Percentiles rank a stretch among this genome's conserved stretches.
phyloP scores from a whole-genome alignment of 2,797 vertebrate genomes.

The Scolopax rusticola region DNA sequence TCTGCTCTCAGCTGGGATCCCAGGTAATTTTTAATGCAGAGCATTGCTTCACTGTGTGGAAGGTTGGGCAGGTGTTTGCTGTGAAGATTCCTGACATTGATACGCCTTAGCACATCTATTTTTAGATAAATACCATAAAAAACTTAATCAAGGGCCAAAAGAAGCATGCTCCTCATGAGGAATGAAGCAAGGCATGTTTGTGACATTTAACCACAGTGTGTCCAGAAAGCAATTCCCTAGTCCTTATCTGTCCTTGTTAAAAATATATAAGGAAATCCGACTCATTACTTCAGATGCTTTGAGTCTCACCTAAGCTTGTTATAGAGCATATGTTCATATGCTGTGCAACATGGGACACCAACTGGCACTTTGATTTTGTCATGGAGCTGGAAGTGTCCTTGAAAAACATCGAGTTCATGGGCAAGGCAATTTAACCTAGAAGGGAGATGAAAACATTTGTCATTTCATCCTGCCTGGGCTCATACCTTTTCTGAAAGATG shows the following conservation, averaged over 20 bases:
- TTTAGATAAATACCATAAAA: not conserved
- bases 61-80: not conserved
- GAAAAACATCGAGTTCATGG: not conserved
- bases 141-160: not conserved
- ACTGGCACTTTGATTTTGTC: not conserved
- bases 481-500: not conserved
- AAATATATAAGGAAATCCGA: not conserved
- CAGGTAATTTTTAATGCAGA: not conserved
- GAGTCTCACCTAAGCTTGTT: not conserved
- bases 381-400: not conserved
- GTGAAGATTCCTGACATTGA: not conserved
- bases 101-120: not conserved
- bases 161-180: not conserved
- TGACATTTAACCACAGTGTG: not conserved
- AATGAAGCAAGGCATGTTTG: not conserved
- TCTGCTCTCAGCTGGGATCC: not conserved
- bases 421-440: not conserved
- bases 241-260: not conserved
- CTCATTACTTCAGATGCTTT: not conserved
- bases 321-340: not conserved
- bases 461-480: not conserved
- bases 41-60: not conserved
- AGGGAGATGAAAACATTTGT: not conserved
- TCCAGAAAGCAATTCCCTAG: not conserved
- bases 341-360: fast-evolving